These are phyloP conservation scores for Zaprionus camerounensis DNA, from an alignment of 1,140 invertebrate species.

Conservation along the genomic window DNA sequence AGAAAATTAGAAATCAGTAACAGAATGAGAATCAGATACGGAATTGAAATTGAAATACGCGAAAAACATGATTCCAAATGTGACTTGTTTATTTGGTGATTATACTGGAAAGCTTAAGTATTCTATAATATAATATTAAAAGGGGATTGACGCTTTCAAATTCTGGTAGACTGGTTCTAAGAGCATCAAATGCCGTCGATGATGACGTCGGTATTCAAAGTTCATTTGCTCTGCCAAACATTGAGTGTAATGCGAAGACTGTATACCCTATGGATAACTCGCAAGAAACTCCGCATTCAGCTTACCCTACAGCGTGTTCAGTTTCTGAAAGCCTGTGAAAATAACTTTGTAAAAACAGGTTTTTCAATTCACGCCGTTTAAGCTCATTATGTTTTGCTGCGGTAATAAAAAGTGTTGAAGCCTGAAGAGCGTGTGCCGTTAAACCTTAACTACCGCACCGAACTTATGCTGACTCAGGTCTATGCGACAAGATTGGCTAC, in stretches of 20 bases:
- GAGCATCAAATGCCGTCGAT: not conserved
- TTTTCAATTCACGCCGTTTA: slow-evolving; percentile 1
- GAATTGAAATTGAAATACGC: not conserved
- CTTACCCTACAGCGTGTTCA: not conserved
- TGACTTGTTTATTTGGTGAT: slow-evolving; percentile 3
- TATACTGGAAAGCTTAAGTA: not conserved
- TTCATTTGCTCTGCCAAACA: not conserved
- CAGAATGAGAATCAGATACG: not conserved
- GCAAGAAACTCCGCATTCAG: not conserved
- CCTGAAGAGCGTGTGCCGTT: slow-evolving; percentile 2
- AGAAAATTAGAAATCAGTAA: slow-evolving; percentile 16
- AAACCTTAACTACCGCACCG: slow-evolving; percentile 7
- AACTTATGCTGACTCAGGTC: not conserved
- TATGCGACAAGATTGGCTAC: not conserved
- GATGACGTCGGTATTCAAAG: not conserved
- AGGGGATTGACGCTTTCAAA: not conserved
- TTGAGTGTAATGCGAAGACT: not conserved
- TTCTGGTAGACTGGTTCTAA: not conserved
- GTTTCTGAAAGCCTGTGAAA: no score
- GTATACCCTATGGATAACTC: not conserved
- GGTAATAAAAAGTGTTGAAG: slow-evolving; percentile 12
- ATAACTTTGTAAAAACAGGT: slow-evolving; percentile 11
- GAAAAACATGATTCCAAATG: slow-evolving; percentile 17
- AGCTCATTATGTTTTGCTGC: slow-evolving; percentile 9
- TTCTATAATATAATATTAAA: not conserved